A percentile compares a stretch with the other conserved stretches of the same genome.
Conservation (phyloP, 2,888 invertebrate genomes). For the Eledone cirrhosa region DNA sequence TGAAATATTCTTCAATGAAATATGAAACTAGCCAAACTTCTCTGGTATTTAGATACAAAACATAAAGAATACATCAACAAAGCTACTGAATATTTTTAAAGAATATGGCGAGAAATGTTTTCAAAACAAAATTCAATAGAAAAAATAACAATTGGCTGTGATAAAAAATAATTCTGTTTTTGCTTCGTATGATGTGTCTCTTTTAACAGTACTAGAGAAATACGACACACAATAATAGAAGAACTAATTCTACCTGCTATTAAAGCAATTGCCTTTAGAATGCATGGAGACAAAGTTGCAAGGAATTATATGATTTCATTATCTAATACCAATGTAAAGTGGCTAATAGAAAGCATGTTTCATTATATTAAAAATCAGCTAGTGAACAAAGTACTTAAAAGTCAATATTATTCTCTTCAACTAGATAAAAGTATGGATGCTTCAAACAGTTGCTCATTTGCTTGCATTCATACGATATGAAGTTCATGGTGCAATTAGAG, state of each 20-base stretch:
- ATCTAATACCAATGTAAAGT: not conserved
- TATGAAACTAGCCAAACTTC: not conserved
- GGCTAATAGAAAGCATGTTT: not conserved
- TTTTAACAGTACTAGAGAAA: not conserved
- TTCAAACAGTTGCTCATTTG: not conserved
- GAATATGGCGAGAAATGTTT: not conserved
- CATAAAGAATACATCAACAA: slow-evolving; percentile 5
- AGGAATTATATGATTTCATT: not conserved
- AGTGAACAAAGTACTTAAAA: too few species aligned
- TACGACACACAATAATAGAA: slow-evolving; percentile 1
- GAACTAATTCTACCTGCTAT: slow-evolving; percentile 10
- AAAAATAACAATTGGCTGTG: not conserved
- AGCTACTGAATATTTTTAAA: not conserved
- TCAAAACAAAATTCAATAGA: not conserved
- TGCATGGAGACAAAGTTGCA: not conserved
- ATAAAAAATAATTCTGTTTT: not conserved
- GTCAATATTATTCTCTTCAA: not conserved
- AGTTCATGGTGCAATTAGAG: not conserved
- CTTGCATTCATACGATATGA: slow-evolving; percentile 5
- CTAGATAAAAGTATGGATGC: slow-evolving; percentile 5
- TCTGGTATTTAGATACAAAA: not conserved
- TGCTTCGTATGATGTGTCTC: slow-evolving; percentile 9
- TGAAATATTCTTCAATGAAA: too few species aligned
- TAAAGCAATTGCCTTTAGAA: slow-evolving; percentile 3
- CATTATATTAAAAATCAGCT: not conserved